phyloP scores from a whole-genome alignment of 2,113 vertebrate species.

The Macrotus californicus region DNA sequence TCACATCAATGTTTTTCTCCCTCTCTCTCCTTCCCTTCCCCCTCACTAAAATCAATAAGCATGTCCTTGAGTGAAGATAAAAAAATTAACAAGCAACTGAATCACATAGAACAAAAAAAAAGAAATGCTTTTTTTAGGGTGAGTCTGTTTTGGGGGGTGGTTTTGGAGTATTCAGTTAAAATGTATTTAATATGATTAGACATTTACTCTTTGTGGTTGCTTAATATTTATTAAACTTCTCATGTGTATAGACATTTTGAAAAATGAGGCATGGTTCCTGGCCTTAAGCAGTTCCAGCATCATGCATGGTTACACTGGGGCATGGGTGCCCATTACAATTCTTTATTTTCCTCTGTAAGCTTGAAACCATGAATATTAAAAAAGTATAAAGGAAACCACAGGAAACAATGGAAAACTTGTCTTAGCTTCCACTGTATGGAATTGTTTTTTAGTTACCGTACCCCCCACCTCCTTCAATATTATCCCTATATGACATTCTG shows the following conservation, averaged over 20 bases:
- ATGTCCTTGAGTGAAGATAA: too few species aligned
- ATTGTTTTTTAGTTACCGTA: slow-evolving; percentile 1
- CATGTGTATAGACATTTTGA: slow-evolving; percentile 6
- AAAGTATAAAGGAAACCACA: neutral
- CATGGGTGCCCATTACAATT: neutral
- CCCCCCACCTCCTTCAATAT: neutral
- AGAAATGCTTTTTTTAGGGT: neutral
- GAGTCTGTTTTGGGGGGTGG: neutral
- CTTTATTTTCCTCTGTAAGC: slow-evolving; percentile 39
- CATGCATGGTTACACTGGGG: neutral
- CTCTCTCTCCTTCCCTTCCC: too few species aligned
- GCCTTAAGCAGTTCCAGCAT: neutral
- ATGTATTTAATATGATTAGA: slow-evolving; percentile 1
- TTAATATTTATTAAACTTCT: slow-evolving; percentile 31
- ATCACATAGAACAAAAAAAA: too few species aligned
- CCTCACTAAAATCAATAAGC: too few species aligned
- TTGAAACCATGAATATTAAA: slow-evolving; percentile 34
- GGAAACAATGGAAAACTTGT: neutral
- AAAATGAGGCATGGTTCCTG: slow-evolving; percentile 18
- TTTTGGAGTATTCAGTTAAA: neutral
- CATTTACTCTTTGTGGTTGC: slow-evolving; percentile 4
- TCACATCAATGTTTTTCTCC: too few species aligned
- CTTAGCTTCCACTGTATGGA: neutral
- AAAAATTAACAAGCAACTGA: too few species aligned
- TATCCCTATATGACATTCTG: neutral